Conservation (phyloP, 1,140 invertebrate genomes). For the Drosophila biarmipes region DNA sequence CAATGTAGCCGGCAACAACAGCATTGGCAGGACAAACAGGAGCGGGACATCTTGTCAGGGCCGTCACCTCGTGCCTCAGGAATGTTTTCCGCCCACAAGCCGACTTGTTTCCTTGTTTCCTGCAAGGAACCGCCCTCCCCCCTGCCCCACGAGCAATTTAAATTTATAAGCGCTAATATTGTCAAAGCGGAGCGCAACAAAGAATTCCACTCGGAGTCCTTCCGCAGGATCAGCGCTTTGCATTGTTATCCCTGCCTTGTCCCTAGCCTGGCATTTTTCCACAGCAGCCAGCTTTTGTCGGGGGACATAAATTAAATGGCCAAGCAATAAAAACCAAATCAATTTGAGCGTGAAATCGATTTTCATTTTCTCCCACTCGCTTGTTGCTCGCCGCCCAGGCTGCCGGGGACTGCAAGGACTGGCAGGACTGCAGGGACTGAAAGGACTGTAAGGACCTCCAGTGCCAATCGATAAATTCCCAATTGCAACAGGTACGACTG, state of each 20-base stretch:
- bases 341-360: conserved; percentile 81
- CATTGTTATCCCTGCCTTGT: conserved; percentile 53
- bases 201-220: conserved; percentile 43
- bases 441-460: not conserved
- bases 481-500: conserved; percentile 63
- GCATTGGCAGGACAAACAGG: conserved; percentile 24
- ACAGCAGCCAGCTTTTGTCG: conserved; percentile 46
- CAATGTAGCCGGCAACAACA: conserved; percentile 67
- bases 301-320: conserved; percentile 75
- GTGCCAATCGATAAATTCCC: conserved; percentile 65
- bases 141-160: conserved; percentile 50
- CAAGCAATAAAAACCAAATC: conserved; percentile 75
- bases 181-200: conserved; percentile 51
- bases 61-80: conserved; percentile 64
- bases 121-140: conserved; percentile 1
- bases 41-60: conserved; percentile 56
- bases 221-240: conserved; percentile 5
- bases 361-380: conserved; percentile 54
- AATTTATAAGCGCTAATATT: conserved; percentile 79
- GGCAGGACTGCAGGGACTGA: not conserved
- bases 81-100: conserved; percentile 52
- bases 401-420: not conserved
- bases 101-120: conserved; percentile 33
- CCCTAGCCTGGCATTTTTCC: conserved; percentile 14
- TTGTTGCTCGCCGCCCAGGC: conserved; percentile 16